Evolutionary conservation across 2,797 vertebrate genomes (phyloP).

Genomic region (Chelidonichthys spinosus): DNA sequence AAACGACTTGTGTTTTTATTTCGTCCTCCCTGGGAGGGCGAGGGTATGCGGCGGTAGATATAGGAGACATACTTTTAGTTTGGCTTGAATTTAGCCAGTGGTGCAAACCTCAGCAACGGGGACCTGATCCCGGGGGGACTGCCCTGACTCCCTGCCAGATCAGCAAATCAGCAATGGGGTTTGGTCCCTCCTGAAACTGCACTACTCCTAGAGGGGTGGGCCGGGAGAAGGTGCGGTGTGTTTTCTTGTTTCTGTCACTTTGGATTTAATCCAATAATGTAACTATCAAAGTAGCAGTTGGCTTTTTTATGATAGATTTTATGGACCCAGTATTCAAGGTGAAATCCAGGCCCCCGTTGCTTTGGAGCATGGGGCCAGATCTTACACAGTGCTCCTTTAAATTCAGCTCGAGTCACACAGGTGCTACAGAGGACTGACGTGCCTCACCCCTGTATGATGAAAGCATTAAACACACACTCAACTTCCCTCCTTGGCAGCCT

Average conservation of each 20-base stretch:
- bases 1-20: neutral
- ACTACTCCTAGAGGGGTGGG: neutral
- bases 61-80: no score
- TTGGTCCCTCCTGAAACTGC: no score
- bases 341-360: neutral
- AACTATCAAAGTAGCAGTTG: neutral
- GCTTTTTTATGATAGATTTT: neutral
- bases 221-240: no score
- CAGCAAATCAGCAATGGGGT: neutral
- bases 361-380: neutral
- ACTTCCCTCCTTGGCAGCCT: constrained; percentile 39
- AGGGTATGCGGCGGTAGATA: no score
- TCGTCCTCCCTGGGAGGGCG: no score
- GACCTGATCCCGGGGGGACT: no score
- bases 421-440: constrained; percentile 18
- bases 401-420: constrained; percentile 38
- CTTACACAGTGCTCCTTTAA: constrained; percentile 17
- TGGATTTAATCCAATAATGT: neutral
- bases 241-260: no score
- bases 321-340: neutral
- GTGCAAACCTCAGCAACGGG: no score
- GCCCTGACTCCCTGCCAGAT: neutral
- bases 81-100: no score
- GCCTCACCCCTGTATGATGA: constrained; percentile 40
- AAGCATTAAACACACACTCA: constrained; percentile 42